A percentile compares a stretch with the other conserved stretches of the same genome.
These are phyloP conservation scores for Pseudomyrmex cubaensis DNA, from an alignment of 1,140 invertebrate genomes.

Conservation along the genomic window DNA sequence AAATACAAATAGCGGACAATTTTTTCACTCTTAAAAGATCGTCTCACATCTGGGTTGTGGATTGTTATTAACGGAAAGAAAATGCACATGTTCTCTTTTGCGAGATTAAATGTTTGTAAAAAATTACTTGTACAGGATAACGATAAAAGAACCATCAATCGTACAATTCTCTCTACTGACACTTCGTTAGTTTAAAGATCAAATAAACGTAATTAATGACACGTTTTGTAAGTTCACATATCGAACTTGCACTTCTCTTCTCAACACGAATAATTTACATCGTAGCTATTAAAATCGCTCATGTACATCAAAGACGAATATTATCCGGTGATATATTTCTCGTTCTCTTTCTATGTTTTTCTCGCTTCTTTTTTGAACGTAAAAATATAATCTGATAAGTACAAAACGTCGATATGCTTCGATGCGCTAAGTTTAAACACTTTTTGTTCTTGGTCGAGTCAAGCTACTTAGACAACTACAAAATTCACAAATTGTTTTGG, in stretches of 20 bases:
- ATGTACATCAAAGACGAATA: constrained; percentile 52
- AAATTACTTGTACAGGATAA: constrained; percentile 1
- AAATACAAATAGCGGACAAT: not conserved
- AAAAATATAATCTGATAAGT: constrained; percentile 60
- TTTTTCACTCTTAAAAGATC: constrained; percentile 11
- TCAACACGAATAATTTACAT: constrained; percentile 22
- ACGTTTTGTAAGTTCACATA: constrained; percentile 10
- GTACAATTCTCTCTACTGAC: too few relatives aligned
- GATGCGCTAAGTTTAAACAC: constrained; percentile 43
- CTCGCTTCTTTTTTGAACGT: constrained; percentile 22
- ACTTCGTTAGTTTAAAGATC: not conserved
- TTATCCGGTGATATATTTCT: constrained; percentile 32
- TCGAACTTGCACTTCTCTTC: constrained; percentile 22
- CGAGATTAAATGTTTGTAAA: constrained; percentile 25
- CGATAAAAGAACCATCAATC: constrained; percentile 27
- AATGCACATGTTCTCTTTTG: not conserved
- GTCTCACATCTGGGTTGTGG: not conserved
- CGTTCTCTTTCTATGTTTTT: not conserved
- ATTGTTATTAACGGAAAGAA: not conserved
- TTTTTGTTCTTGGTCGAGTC: constrained; percentile 22
- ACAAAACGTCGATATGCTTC: constrained; percentile 59
- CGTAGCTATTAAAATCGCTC: constrained; percentile 32
- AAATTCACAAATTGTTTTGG: constrained; percentile 12
- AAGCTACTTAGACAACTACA: not conserved
- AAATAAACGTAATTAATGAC: not conserved